Base-by-base conservation (phyloP, 2,797 vertebrate species). In the Momotus momota region DNA sequence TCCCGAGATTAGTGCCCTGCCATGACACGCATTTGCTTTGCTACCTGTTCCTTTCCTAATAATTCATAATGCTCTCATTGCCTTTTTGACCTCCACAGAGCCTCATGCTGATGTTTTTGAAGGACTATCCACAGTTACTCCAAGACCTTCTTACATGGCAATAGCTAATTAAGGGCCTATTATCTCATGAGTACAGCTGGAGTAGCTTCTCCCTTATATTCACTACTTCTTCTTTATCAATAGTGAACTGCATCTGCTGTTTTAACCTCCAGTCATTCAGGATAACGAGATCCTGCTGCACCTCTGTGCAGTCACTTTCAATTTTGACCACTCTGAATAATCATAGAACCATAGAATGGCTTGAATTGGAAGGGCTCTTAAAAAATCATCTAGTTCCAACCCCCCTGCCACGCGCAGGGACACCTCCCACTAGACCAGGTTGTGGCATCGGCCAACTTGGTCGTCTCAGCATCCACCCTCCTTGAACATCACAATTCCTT, bases 111-210 rank as follows among this genome's bases (percentile, higher is more conserved):
- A 40, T 61, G 69, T 35, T 91, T 94, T 22, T 78, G 79, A 95
- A 93, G 93, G 43, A 23, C 72, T 58, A 57, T 31, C 18, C 72
- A 45, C 19, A 58, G 87, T 57, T 69, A 55, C 21, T 81, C 51
- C 48, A 60, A 66, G 46, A 49, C 14, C 81, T 74, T 74, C 83
- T 81, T 38, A 43, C 31, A 22, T 4, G 69, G 49, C 49, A 86
- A 91, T 20, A 65, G 72, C 35, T 71, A 65, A 91, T 94, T 93
- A 86, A 87, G 61, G 88, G 75, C 38, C 65, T 55, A 18, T 74
- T 82, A 82, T 2, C 17, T 45, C 35, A 43, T 6, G 40, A 0
- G 1, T 80, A 26, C 79, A 81, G 82, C 87, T 90, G 75, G 33
- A 94, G 84, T 49, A 67, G 55, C 35, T 93, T 61, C 43, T 78